These are phyloP conservation scores for Denticeps clupeoides DNA, from an alignment of 2,797 vertebrate species.

Conservation along the genomic window DNA sequence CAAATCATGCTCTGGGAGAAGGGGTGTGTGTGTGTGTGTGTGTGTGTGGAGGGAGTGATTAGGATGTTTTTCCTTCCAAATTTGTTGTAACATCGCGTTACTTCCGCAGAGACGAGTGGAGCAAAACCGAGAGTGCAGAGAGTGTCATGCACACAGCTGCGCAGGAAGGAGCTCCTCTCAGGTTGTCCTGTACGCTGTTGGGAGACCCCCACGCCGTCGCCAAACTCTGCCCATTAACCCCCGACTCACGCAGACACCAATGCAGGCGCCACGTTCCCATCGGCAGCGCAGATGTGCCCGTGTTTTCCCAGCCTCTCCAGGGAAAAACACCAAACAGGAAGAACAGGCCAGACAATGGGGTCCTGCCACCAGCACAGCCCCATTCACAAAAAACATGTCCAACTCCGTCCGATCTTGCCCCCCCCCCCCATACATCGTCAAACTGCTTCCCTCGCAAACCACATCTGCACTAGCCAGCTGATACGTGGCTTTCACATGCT, in stretches of 20 bases:
- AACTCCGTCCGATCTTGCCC: no score
- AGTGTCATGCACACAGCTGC: not conserved
- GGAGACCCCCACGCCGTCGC: not conserved
- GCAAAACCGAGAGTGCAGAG: not conserved
- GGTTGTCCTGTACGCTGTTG: not conserved
- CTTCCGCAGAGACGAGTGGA: no score
- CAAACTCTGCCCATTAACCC: not conserved
- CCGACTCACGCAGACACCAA: not conserved
- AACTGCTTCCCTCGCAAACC: no score
- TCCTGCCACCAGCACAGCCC: not conserved
- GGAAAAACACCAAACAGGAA: not conserved
- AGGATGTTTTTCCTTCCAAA: no score
- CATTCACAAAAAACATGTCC: slow-evolving; percentile 2
- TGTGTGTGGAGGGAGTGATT: no score
- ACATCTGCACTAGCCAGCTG: slow-evolving; percentile 7
- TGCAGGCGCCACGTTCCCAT: not conserved
- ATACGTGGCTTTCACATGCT: no score
- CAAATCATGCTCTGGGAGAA: no score
- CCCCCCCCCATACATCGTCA: not conserved
- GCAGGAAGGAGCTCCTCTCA: not conserved
- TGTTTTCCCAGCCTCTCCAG: not conserved
- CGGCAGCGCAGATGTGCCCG: not conserved
- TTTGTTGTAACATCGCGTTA: no score
- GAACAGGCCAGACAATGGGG: not conserved
- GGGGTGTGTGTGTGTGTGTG: no score